phyloP scores from a whole-genome alignment of 2,797 vertebrate genomes.

The Taenioides sp. region DNA sequence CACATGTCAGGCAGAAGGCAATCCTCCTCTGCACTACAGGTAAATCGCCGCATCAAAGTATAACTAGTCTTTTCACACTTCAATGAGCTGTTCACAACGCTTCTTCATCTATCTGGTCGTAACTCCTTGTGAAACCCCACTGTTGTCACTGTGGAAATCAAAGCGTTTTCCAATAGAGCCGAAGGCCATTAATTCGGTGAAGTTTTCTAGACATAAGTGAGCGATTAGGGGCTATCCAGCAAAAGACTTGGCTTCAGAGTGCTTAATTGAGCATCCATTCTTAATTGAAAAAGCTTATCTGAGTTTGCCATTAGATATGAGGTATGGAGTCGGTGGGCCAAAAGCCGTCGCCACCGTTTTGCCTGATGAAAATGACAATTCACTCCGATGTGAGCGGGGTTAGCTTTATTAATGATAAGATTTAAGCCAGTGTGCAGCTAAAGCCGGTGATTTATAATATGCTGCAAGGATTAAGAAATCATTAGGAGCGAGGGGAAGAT shows the following conservation, averaged over 20 bases:
- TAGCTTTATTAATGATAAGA: slow-evolving; percentile 59
- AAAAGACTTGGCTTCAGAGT: slow-evolving; percentile 49
- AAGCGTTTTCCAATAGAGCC: slow-evolving; percentile 47
- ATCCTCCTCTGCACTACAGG: slow-evolving; percentile 76
- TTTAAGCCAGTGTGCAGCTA: slow-evolving; percentile 39
- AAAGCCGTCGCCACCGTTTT: slow-evolving; percentile 28
- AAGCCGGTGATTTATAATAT: slow-evolving; percentile 53
- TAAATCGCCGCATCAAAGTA: slow-evolving; percentile 48
- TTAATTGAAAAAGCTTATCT: slow-evolving; percentile 54
- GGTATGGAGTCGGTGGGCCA: slow-evolving; percentile 26
- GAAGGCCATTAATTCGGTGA: slow-evolving; percentile 64
- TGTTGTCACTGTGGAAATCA: slow-evolving; percentile 49
- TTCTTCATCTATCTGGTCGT: slow-evolving; percentile 20
- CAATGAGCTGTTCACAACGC: slow-evolving; percentile 5
- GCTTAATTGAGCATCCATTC: slow-evolving; percentile 58
- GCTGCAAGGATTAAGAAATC: slow-evolving; percentile 48
- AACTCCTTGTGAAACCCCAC: slow-evolving; percentile 57
- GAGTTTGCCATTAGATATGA: slow-evolving; percentile 35
- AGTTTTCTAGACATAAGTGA: slow-evolving; percentile 53
- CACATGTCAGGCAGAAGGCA: slow-evolving; percentile 73
- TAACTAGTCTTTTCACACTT: slow-evolving; percentile 11
- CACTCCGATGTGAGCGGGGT: slow-evolving; percentile 50
- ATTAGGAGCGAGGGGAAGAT: slow-evolving; percentile 64
- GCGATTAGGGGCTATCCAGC: slow-evolving; percentile 44
- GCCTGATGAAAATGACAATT: slow-evolving; percentile 54